These are phyloP conservation scores for Meteorus colon DNA, from an alignment of 2,888 invertebrate species.

Conservation along the genomic window DNA sequence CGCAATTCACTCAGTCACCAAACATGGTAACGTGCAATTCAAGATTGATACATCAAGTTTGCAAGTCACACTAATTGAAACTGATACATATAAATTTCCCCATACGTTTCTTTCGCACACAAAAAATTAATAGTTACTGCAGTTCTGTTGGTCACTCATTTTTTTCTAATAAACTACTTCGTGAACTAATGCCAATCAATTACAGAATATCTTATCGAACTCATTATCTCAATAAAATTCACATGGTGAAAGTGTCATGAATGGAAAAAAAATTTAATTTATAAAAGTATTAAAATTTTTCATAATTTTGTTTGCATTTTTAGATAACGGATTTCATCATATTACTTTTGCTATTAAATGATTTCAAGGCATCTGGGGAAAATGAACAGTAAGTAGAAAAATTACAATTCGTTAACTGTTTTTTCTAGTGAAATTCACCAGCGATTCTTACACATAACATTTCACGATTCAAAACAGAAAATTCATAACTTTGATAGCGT, in stretches of 20 bases:
- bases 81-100: conserved; percentile 6
- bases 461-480: not conserved
- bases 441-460: too few species aligned
- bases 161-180: not conserved
- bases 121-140: conserved; percentile 1
- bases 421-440: too few species aligned
- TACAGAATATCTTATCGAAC: not conserved
- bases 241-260: conserved; percentile 27
- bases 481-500: conserved; percentile 71
- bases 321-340: conserved; percentile 53
- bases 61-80: conserved; percentile 1
- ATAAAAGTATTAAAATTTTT: not conserved
- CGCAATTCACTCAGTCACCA: not conserved
- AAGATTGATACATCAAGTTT: conserved; percentile 15
- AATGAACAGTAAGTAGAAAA: conserved; percentile 62
- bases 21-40: conserved; percentile 19
- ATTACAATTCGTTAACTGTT: not conserved
- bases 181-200: not conserved
- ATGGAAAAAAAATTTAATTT: not conserved
- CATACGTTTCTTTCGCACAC: not conserved
- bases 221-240: not conserved
- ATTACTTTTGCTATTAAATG: conserved; percentile 52
- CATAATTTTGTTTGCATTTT: conserved; percentile 38
- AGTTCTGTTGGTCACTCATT: not conserved
- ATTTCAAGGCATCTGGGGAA: conserved; percentile 46